phyloP scores from a whole-genome alignment of 2,888 invertebrate species.

The Cremastinae sp. region DNA sequence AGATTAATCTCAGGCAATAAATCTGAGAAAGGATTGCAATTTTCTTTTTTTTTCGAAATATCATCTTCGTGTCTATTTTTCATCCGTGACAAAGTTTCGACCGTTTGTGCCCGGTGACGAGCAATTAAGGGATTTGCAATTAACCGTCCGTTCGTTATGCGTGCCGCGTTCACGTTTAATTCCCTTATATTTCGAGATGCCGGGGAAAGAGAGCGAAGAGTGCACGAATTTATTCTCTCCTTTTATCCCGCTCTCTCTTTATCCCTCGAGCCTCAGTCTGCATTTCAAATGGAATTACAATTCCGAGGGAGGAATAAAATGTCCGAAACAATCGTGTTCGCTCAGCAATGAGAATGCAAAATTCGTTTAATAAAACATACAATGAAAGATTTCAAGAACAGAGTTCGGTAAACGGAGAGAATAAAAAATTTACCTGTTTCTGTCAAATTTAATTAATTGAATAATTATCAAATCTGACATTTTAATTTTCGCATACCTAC shows the following conservation, averaged over 20 bases:
- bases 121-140: conserved; percentile 67
- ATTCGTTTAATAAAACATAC: neutral
- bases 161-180: conserved; percentile 77
- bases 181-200: conserved; percentile 74
- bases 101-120: conserved; percentile 59
- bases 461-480: too few relatives aligned
- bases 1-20: too few relatives aligned
- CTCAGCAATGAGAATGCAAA: conserved; percentile 13
- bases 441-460: too few relatives aligned
- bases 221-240: conserved; percentile 3
- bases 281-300: conserved; percentile 78
- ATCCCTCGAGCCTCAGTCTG: conserved; percentile 74
- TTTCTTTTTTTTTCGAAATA: conserved; percentile 17
- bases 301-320: conserved; percentile 50
- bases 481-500: too few relatives aligned
- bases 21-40: conserved; percentile 45
- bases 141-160: conserved; percentile 71
- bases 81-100: conserved; percentile 51
- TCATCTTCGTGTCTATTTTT: neutral
- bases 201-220: conserved; percentile 18
- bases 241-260: conserved; percentile 6
- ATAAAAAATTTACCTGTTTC: neutral
- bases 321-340: conserved; percentile 50
- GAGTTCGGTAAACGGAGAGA: neutral
- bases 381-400: neutral